These are phyloP conservation scores for Volucella inanis DNA, from an alignment of 2,888 invertebrate genomes.

Conservation along the genomic window DNA sequence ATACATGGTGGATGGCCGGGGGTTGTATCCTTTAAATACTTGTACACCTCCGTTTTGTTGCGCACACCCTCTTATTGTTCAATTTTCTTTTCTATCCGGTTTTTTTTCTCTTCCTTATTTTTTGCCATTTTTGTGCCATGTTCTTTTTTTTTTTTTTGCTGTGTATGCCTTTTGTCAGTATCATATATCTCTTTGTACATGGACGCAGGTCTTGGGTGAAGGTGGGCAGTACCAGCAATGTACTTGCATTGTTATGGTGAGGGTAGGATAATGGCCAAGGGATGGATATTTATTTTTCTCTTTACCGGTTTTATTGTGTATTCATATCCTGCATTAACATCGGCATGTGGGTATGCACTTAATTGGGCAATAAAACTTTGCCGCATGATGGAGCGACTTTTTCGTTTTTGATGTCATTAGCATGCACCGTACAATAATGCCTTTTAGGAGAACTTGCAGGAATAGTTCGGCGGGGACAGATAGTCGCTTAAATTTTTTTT, in stretches of 20 bases:
- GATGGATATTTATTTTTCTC: conserved; percentile 63
- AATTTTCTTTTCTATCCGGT: conserved; percentile 9
- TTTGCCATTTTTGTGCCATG: conserved; percentile 6
- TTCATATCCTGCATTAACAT: conserved; percentile 70
- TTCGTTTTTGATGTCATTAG: conserved; percentile 36
- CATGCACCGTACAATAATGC: conserved; percentile 19
- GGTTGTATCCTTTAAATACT: conserved; percentile 54
- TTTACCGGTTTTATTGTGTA: conserved; percentile 65
- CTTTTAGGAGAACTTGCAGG: too few relatives aligned
- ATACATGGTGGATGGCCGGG: conserved; percentile 60
- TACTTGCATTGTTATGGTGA: conserved; percentile 35
- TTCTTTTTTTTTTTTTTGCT: conserved; percentile 41
- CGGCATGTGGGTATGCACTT: conserved; percentile 67
- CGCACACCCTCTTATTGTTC: conserved; percentile 51
- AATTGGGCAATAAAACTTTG: conserved; percentile 70
- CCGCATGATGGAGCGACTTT: conserved; percentile 56
- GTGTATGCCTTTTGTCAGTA: conserved; percentile 32
- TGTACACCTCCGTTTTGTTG: conserved; percentile 58
- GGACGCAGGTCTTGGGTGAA: conserved; percentile 42
- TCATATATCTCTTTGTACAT: conserved; percentile 52
- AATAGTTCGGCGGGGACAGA: too few relatives aligned
- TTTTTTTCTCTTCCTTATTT: conserved; percentile 28
- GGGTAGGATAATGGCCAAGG: conserved; percentile 40
- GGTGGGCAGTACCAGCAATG: conserved; percentile 7
- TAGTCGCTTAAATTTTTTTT: too few relatives aligned